Percentiles rank a stretch among this genome's conserved stretches.
Evolutionary conservation across 2,888 invertebrate genomes (phyloP).

Genomic region (Beris chalybata): DNA sequence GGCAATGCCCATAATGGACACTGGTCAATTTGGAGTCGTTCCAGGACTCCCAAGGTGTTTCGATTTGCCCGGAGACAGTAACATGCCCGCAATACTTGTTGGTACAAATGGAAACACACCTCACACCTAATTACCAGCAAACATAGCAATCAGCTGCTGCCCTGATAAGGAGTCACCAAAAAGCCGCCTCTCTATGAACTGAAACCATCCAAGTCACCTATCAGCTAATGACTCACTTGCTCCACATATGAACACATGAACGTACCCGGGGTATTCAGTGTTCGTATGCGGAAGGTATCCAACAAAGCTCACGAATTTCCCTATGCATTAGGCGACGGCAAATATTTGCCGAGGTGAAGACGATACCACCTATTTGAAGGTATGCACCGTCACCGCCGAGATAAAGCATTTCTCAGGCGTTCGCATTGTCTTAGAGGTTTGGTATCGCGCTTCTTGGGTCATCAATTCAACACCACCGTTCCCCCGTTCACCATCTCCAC

Average conservation of each 20-base stretch:
- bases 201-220: not conserved
- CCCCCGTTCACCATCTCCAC: conserved; percentile 3
- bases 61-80: too few relatives aligned
- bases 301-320: conserved; percentile 11
- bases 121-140: conserved; percentile 12
- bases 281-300: conserved; percentile 1
- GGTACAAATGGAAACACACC: not conserved
- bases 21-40: too few relatives aligned
- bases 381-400: conserved; percentile 5
- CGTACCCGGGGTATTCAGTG: not conserved
- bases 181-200: conserved; percentile 6
- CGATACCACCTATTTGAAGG: conserved; percentile 8
- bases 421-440: conserved; percentile 5
- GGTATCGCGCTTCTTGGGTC: conserved; percentile 18
- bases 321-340: conserved; percentile 19
- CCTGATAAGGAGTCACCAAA: conserved; percentile 18
- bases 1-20: too few relatives aligned
- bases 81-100: too few relatives aligned
- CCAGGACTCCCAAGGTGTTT: too few relatives aligned
- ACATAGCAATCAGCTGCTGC: conserved; percentile 16
- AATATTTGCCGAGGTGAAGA: conserved; percentile 20
- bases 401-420: conserved; percentile 17
- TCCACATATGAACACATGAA: not conserved
- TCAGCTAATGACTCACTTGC: not conserved
- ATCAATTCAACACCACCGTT: conserved; percentile 3